Percentiles rank a stretch among this genome's conserved stretches.
These are phyloP conservation scores for Catagonus wagneri DNA, from an alignment of 2,113 vertebrate species.

Conservation along the genomic window DNA sequence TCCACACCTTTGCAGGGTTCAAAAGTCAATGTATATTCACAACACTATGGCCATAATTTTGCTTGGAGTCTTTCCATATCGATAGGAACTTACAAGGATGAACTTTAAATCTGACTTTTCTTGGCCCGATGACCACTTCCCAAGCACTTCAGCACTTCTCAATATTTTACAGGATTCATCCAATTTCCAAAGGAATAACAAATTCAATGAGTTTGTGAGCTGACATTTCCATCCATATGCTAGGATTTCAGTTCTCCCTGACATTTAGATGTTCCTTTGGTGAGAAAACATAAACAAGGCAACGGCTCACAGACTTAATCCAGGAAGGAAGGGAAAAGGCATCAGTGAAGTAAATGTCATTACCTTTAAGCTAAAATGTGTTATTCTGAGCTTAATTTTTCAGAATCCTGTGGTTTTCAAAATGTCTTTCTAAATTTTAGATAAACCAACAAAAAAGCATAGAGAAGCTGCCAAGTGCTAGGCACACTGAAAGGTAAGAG, in stretches of 20 bases:
- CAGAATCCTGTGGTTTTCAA: neutral
- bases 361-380: neutral
- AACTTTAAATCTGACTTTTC: constrained; percentile 41
- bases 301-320: neutral
- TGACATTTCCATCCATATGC: constrained; percentile 48
- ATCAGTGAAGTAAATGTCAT: neutral
- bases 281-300: neutral
- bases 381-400: neutral
- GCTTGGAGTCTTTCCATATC: neutral
- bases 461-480: neutral
- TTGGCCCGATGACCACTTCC: neutral
- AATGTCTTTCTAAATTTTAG: neutral
- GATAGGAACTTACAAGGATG: neutral
- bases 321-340: constrained; percentile 25
- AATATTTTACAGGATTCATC: constrained; percentile 12
- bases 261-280: constrained; percentile 52
- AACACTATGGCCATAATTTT: neutral
- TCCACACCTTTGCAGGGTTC: neutral
- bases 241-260: constrained; percentile 26
- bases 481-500: neutral
- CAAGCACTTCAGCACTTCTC: neutral
- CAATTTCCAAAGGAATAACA: constrained; percentile 41
- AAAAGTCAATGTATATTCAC: neutral
- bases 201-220: neutral
- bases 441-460: neutral